phyloP scores from a whole-genome alignment of 1,140 invertebrate genomes.

The Ectropis grisescens region DNA sequence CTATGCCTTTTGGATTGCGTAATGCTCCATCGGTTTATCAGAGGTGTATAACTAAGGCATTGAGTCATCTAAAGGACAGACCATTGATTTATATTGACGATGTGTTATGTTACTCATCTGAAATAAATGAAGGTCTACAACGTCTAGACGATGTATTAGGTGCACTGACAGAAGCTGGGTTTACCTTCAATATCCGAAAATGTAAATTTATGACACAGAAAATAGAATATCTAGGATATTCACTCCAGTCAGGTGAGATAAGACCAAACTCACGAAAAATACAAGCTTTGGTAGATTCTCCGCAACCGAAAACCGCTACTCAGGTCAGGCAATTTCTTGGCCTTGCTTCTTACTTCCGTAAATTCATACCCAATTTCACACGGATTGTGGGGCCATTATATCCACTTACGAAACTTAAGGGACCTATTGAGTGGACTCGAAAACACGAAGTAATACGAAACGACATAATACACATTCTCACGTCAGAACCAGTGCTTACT shows the following conservation, averaged over 20 bases:
- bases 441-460: conserved; percentile 10
- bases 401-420: conserved; percentile 12
- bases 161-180: conserved; percentile 6
- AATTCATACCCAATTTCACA: conserved; percentile 21
- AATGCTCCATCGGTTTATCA: conserved; percentile 38
- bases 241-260: conserved; percentile 16
- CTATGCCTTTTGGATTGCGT: conserved; percentile 27
- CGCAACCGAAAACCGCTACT: conserved; percentile 27
- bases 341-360: conserved; percentile 22
- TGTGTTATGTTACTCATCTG: conserved; percentile 1
- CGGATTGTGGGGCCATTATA: conserved; percentile 13
- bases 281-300: conserved; percentile 29
- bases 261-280: conserved; percentile 29
- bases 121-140: conserved; percentile 5
- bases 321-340: conserved; percentile 25
- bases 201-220: conserved; percentile 11
- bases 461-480: conserved; percentile 11
- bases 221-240: conserved; percentile 28
- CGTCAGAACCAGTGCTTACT: conserved; percentile 12
- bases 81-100: conserved; percentile 11
- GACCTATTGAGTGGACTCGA: conserved; percentile 8
- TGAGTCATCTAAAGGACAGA: conserved; percentile 13
- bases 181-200: conserved; percentile 11
- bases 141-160: conserved; percentile 2
- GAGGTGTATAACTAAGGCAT: conserved; percentile 31